phyloP scores from a whole-genome alignment of 1,140 invertebrate species.

The Eumaeus atala region DNA sequence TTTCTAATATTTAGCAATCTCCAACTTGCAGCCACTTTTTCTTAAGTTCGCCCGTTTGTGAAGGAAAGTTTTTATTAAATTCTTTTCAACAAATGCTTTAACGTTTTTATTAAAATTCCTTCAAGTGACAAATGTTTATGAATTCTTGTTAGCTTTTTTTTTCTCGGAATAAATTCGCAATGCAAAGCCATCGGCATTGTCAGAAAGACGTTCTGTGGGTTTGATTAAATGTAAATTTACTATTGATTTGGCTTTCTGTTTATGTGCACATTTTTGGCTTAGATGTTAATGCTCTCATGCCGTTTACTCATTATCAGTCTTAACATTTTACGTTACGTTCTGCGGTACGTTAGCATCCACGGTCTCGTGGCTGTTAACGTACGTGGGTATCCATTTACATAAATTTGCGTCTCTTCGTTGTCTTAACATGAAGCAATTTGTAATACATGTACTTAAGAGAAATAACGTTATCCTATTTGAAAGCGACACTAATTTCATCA shows the following conservation, averaged over 20 bases:
- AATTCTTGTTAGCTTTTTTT: neutral
- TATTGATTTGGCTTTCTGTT: slow-evolving; percentile 32
- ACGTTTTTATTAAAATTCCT: slow-evolving; percentile 13
- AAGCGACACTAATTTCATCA: too few relatives aligned
- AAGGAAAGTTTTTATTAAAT: slow-evolving; percentile 33
- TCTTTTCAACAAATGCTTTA: slow-evolving; percentile 20
- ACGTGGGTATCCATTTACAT: slow-evolving; percentile 64
- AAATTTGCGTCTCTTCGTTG: slow-evolving; percentile 62
- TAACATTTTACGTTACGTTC: slow-evolving; percentile 56
- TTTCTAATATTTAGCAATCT: slow-evolving; percentile 16
- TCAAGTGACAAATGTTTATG: slow-evolving; percentile 1
- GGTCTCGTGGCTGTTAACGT: too few relatives aligned
- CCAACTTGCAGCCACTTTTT: slow-evolving; percentile 18
- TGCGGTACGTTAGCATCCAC: slow-evolving; percentile 32
- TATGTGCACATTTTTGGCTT: slow-evolving; percentile 24
- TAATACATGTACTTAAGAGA: slow-evolving; percentile 14
- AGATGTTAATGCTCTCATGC: slow-evolving; percentile 43
- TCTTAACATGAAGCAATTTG: slow-evolving; percentile 53
- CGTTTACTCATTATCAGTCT: slow-evolving; percentile 39
- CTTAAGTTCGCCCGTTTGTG: slow-evolving; percentile 26
- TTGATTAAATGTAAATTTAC: slow-evolving; percentile 60
- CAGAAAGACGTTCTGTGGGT: slow-evolving; percentile 25
- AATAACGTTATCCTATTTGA: too few relatives aligned
- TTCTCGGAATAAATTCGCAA: neutral
- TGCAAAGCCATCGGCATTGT: slow-evolving; percentile 23